Percentiles rank a stretch among this genome's conserved stretches.
phyloP scores from a whole-genome alignment of 2,888 invertebrate species.

The Andrena dorsata region DNA sequence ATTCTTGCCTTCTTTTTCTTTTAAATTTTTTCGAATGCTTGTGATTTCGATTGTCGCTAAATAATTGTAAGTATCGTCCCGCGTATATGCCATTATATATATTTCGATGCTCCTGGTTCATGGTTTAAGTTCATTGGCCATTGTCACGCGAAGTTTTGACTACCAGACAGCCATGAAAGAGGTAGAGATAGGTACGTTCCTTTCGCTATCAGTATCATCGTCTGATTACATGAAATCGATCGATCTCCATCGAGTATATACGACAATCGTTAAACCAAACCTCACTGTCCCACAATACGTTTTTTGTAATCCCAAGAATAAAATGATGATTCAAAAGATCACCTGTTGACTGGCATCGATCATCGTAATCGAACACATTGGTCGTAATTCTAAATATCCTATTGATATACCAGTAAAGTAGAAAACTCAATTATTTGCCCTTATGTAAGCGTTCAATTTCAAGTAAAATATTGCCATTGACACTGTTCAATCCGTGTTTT shows the following conservation, averaged over 20 bases:
- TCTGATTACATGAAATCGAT: slow-evolving; percentile 21
- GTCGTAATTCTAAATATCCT: too few relatives aligned
- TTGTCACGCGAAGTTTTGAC: slow-evolving; percentile 44
- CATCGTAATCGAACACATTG: too few relatives aligned
- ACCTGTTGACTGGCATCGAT: too few relatives aligned
- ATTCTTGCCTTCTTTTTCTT: not conserved
- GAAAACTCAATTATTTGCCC: too few relatives aligned
- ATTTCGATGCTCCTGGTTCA: slow-evolving; percentile 6
- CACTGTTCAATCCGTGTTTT: too few relatives aligned
- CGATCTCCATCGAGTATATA: slow-evolving; percentile 8
- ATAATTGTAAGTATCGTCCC: not conserved
- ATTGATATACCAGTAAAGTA: too few relatives aligned
- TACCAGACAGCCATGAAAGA: slow-evolving; percentile 16
- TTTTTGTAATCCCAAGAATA: slow-evolving; percentile 1
- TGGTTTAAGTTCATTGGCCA: slow-evolving; percentile 20
- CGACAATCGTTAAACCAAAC: slow-evolving; percentile 15
- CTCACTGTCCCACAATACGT: not conserved
- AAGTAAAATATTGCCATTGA: too few relatives aligned
- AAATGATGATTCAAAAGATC: too few relatives aligned
- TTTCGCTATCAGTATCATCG: slow-evolving; percentile 23
- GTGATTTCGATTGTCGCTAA: not conserved
- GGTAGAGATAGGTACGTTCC: not conserved
- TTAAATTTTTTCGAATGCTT: not conserved
- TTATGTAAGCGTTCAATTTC: too few relatives aligned
- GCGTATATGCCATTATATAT: not conserved